phyloP scores from a whole-genome alignment of 2,113 vertebrate genomes.

The Speoplatyrhinus poulsoni region DNA sequence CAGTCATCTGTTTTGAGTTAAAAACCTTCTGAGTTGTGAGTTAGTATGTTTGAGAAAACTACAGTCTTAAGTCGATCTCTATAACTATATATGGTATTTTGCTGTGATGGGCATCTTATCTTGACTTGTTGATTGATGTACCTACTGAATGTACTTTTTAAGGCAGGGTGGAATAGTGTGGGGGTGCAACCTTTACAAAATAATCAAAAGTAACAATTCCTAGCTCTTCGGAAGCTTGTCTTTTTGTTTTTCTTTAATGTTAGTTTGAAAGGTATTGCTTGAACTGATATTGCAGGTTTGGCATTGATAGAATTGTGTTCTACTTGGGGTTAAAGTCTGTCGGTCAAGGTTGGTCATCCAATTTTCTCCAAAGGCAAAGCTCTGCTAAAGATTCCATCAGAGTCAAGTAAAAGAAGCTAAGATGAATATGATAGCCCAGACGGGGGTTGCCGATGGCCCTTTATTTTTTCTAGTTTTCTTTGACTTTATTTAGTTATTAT shows the following conservation, averaged over 20 bases:
- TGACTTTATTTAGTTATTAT: background rate
- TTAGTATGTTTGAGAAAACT: background rate
- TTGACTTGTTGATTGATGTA: constrained; percentile 47
- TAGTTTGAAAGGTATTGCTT: constrained; percentile 57
- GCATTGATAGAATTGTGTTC: no score
- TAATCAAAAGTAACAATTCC: constrained; percentile 48
- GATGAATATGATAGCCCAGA: no score
- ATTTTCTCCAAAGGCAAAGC: no score
- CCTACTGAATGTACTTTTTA: constrained; percentile 74
- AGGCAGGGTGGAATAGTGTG: constrained; percentile 55
- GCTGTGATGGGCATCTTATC: background rate
- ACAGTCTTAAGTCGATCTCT: background rate
- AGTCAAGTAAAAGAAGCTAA: no score
- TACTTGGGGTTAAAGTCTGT: no score
- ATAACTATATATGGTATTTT: background rate
- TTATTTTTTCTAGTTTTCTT: background rate
- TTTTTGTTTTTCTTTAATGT: constrained; percentile 16
- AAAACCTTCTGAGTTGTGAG: no score
- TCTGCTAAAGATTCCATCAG: no score
- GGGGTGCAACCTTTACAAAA: constrained; percentile 35
- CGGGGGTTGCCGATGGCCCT: background rate
- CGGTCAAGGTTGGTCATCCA: no score
- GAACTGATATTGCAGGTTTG: constrained; percentile 42
- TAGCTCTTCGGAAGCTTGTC: constrained; percentile 47
- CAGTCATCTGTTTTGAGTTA: no score